Conservation (phyloP, 2,113 vertebrate species). For the Phyllopteryx taeniolatus region DNA sequence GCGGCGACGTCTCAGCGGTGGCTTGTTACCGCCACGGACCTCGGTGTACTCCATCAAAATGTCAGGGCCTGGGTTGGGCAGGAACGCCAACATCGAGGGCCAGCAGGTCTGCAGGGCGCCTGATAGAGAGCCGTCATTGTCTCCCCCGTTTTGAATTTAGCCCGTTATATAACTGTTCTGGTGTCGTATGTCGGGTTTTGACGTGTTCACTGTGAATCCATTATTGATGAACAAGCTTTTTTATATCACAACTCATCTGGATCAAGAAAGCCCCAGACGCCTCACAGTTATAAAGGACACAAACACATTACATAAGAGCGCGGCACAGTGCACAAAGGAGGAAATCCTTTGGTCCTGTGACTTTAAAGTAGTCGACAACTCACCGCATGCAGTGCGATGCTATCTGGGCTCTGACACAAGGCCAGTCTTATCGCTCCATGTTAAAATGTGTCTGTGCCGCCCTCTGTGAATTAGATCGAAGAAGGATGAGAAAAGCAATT, state of each 20-base stretch:
- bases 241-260: conserved; percentile 35
- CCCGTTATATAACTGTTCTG: conserved; percentile 52
- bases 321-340: conserved; percentile 14
- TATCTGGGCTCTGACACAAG: conserved; percentile 25
- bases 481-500: neutral
- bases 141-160: conserved; percentile 30
- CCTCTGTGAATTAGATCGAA: conserved; percentile 14
- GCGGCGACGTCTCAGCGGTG: conserved; percentile 37
- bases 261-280: conserved; percentile 26
- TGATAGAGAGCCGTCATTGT: conserved; percentile 46
- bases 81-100: conserved; percentile 25
- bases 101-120: conserved; percentile 22
- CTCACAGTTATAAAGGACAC: conserved; percentile 8
- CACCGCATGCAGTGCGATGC: conserved; percentile 17
- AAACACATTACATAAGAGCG: conserved; percentile 39
- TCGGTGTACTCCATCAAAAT: conserved; percentile 43
- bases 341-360: conserved; percentile 32
- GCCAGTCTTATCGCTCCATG: conserved; percentile 12
- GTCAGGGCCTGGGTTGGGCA: conserved; percentile 31
- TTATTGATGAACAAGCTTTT: conserved; percentile 52
- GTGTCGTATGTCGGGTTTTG: neutral
- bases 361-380: conserved; percentile 30
- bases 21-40: conserved; percentile 35
- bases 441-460: conserved; percentile 7
- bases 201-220: conserved; percentile 26